Percentiles rank a stretch among this genome's conserved stretches.
Evolutionary conservation across 2,113 vertebrate species (phyloP).

Genomic region (Clarias batrachus): DNA sequence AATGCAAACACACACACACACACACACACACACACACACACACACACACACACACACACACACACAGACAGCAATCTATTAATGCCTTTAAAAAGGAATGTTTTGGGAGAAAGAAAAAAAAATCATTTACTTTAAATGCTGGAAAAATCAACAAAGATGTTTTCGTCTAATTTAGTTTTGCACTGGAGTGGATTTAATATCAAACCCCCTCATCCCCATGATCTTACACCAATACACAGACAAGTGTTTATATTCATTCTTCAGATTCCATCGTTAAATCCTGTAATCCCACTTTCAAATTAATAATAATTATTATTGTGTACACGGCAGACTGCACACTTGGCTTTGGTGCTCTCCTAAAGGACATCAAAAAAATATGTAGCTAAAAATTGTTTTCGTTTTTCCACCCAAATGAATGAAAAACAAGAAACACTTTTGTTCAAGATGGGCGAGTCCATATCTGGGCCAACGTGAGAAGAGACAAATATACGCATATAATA

Average conservation of each 20-base stretch:
- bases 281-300: background rate
- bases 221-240: background rate
- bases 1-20: slow-evolving; percentile 4
- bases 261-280: background rate
- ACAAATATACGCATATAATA: too few relatives aligned
- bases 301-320: background rate
- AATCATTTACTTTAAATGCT: background rate
- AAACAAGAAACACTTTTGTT: too few relatives aligned
- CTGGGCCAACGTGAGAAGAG: too few relatives aligned
- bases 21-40: slow-evolving; percentile 16
- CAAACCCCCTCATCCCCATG: background rate
- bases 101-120: background rate
- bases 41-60: background rate
- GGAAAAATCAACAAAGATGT: background rate
- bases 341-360: too few relatives aligned
- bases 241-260: background rate
- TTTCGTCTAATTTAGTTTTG: background rate
- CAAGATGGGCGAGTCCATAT: too few relatives aligned
- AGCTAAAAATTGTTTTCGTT: too few relatives aligned
- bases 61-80: background rate
- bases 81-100: background rate
- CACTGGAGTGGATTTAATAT: background rate
- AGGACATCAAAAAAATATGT: too few relatives aligned
- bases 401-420: too few relatives aligned
- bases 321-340: too few relatives aligned